Evolutionary conservation across 1,140 invertebrate genomes (phyloP).

Genomic region (Brachionus asplanchnoidis): DNA sequence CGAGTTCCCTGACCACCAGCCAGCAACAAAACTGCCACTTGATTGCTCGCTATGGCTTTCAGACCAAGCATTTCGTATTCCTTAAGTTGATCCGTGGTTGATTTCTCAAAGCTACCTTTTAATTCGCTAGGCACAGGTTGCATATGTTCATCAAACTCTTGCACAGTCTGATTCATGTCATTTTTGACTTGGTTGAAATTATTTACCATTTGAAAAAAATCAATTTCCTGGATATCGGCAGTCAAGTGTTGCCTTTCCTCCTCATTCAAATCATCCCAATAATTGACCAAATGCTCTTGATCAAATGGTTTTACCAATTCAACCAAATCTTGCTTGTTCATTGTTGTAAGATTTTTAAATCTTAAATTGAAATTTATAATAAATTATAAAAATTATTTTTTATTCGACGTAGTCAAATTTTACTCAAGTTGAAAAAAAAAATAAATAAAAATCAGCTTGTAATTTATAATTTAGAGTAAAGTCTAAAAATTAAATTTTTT

Average conservation of each 20-base stretch:
- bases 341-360: background rate
- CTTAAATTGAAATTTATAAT: background rate
- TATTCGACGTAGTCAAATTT: conserved; percentile 13
- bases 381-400: background rate
- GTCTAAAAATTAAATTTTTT: background rate
- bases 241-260: background rate
- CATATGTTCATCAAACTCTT: conserved; percentile 30
- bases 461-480: too few species aligned
- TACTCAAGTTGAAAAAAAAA: background rate
- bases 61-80: conserved; percentile 58
- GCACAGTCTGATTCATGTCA: background rate
- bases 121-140: conserved; percentile 27
- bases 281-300: conserved; percentile 36
- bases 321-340: conserved; percentile 25
- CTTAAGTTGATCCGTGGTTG: background rate
- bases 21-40: conserved; percentile 77
- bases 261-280: conserved; percentile 16
- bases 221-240: background rate
- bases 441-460: too few species aligned
- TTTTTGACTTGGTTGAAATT: background rate
- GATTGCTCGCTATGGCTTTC: conserved; percentile 68
- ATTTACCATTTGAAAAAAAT: conserved; percentile 8
- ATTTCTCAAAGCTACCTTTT: background rate
- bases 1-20: conserved; percentile 81
- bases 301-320: background rate